These are phyloP conservation scores for Drosophila nannoptera DNA, from an alignment of 1,140 invertebrate species.

Conservation along the genomic window DNA sequence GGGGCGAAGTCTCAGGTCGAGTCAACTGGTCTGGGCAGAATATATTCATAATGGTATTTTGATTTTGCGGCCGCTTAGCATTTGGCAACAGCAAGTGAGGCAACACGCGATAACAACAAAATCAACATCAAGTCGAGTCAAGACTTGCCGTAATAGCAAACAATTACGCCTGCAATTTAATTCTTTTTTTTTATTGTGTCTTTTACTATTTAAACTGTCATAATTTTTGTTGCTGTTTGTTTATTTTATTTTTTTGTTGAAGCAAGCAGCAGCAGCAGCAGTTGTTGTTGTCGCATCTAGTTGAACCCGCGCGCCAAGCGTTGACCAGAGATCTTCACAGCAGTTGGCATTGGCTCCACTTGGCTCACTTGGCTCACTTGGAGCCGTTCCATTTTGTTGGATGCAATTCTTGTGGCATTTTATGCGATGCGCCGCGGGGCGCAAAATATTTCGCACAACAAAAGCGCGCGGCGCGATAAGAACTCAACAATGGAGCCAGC, in stretches of 20 bases:
- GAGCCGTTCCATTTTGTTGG: slow-evolving; percentile 33
- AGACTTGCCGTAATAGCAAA: slow-evolving; percentile 66
- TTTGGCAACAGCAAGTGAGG: slow-evolving; percentile 57
- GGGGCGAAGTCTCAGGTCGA: too few species aligned
- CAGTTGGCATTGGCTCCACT: slow-evolving; percentile 23
- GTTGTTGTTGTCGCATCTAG: slow-evolving; percentile 30
- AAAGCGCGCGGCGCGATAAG: slow-evolving; percentile 58
- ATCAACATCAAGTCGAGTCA: slow-evolving; percentile 22
- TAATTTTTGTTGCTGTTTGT: not conserved
- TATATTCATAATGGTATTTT: too few species aligned
- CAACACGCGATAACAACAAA: slow-evolving; percentile 40
- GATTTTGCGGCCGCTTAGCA: slow-evolving; percentile 63
- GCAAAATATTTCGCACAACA: slow-evolving; percentile 62
- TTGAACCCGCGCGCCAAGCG: slow-evolving; percentile 28
- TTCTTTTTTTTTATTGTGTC: not conserved
- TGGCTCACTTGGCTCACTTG: slow-evolving; percentile 1
- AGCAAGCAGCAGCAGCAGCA: slow-evolving; percentile 10
- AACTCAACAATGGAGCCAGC: slow-evolving; percentile 55
- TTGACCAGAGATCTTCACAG: slow-evolving; percentile 27
- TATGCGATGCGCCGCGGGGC: slow-evolving; percentile 61
- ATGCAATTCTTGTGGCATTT: slow-evolving; percentile 65
- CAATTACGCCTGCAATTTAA: slow-evolving; percentile 61
- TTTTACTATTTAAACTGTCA: slow-evolving; percentile 9
- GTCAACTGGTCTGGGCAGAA: too few species aligned
- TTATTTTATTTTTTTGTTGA: not conserved